Evolutionary conservation across 2,888 invertebrate genomes (phyloP), one percentile per base, ranked within the genome.

Genomic region (Himalopsyche tibetana): DNA sequence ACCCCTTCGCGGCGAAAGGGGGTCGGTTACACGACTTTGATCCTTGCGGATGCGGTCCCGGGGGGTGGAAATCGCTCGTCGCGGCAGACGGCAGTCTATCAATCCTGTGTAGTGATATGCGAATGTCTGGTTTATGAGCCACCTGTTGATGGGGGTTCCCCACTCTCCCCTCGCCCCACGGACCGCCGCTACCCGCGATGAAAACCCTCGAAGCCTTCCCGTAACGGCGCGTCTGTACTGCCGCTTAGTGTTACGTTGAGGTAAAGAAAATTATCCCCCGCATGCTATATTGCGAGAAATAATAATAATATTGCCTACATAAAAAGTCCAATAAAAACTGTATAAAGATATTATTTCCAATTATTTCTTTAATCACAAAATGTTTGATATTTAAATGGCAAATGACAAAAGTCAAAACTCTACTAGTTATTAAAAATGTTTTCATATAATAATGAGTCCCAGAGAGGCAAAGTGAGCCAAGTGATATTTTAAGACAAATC

Each of bases 121-220:
- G 92, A 92, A 92, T 92, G 92, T 92, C 92, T 92, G 91, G 92
- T 92, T 92, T 92, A 92, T 91, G 92, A 91, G 91, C 92, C 92
- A 92, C 92, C 92, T 92, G 92, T 92, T 92, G 92, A 91, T 84
- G 86, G 86, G 83, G 84, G 84, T 86, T 87, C 87, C 88, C 82
- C 84, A 88, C 86, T 89, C 86, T 87, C 88, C 89, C 89, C 88
- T 88, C 88, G 88, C 87, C 88, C 88, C 89, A 87, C 88, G 88
- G 87, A 88, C 90, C 89, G 89, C 89, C 89, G 89, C 89, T 89
- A 88, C 87, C 89, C 84, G 42, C 80, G 45, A 74, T 74, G 74
- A 74, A 74, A 74, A 80, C 80, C 80, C 45, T 80, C 19, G 45
- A 80, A 42, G 19, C 80, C 80, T 80, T 42, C 80, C 45, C 80